A percentile compares a stretch with the other conserved stretches of the same genome.
phyloP scores from a whole-genome alignment of 2,888 invertebrate genomes.

The Baronia brevicornis region DNA sequence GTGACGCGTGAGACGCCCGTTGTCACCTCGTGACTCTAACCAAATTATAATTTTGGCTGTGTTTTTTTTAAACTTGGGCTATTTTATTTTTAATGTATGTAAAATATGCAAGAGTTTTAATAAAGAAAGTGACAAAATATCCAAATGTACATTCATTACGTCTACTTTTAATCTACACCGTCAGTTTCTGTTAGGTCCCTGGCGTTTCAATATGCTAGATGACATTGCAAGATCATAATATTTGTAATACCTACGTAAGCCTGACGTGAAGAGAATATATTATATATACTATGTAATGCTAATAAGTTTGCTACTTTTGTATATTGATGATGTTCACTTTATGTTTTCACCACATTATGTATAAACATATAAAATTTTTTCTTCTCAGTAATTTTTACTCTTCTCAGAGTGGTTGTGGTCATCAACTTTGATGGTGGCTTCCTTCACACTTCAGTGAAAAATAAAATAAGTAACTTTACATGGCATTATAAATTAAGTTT shows the following conservation, averaged over 20 bases:
- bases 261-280: slow-evolving; percentile 1
- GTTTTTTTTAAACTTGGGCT: slow-evolving; percentile 11
- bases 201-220: slow-evolving; percentile 2
- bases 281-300: background rate
- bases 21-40: slow-evolving; percentile 25
- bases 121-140: background rate
- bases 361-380: too few relatives aligned
- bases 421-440: too few relatives aligned
- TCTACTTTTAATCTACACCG: slow-evolving; percentile 1
- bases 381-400: too few relatives aligned
- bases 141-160: slow-evolving; percentile 7
- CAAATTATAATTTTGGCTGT: slow-evolving; percentile 22
- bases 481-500: too few relatives aligned
- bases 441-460: too few relatives aligned
- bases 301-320: background rate
- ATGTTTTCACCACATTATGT: too few relatives aligned
- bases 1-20: slow-evolving; percentile 35
- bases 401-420: too few relatives aligned
- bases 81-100: slow-evolving; percentile 3
- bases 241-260: background rate
- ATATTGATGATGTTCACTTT: too few relatives aligned
- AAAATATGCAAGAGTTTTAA: background rate
- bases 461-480: too few relatives aligned
- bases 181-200: slow-evolving; percentile 4
- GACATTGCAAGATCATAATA: slow-evolving; percentile 6